These are phyloP conservation scores for Automeris io DNA, from an alignment of 2,888 invertebrate genomes.

Conservation along the genomic window DNA sequence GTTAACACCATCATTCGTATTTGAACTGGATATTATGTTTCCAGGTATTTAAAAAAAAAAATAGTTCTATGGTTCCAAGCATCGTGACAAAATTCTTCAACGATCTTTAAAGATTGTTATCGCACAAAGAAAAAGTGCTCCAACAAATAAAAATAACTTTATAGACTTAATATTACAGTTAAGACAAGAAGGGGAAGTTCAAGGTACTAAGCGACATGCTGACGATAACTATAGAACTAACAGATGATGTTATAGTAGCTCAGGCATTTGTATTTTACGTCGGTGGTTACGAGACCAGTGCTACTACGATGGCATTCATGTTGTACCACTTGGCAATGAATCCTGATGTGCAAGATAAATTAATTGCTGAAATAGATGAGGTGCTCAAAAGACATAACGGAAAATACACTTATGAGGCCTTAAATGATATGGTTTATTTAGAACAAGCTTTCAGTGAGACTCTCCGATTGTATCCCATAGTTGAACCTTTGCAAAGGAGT, in stretches of 20 bases:
- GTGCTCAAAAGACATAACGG: conserved; percentile 34
- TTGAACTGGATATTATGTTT: conserved; percentile 35
- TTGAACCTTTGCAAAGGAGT: conserved; percentile 43
- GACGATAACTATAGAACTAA: conserved; percentile 26
- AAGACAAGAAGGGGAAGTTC: conserved; percentile 26
- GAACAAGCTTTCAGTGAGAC: conserved; percentile 49
- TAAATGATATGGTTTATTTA: conserved; percentile 51
- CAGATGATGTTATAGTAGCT: conserved; percentile 41
- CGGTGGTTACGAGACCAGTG: conserved; percentile 63
- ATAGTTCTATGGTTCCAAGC: conserved; percentile 28
- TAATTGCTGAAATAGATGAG: conserved; percentile 37
- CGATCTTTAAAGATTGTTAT: conserved; percentile 28
- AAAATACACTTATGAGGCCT: conserved; percentile 43
- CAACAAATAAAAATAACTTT: conserved; percentile 36
- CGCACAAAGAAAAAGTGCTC: conserved; percentile 29
- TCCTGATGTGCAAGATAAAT: conserved; percentile 47
- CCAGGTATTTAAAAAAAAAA: conserved; percentile 35
- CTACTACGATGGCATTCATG: conserved; percentile 47
- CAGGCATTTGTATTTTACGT: conserved; percentile 61
- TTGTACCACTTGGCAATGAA: conserved; percentile 47
- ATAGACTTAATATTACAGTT: conserved; percentile 43
- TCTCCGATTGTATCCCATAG: conserved; percentile 59
- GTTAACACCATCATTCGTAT: conserved; percentile 14
- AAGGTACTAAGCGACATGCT: conserved; percentile 15
- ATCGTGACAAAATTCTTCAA: conserved; percentile 25